Percentiles rank a stretch among this genome's conserved stretches.
phyloP scores from a whole-genome alignment of 1,140 invertebrate species.

The Campoletis sonorensis region DNA sequence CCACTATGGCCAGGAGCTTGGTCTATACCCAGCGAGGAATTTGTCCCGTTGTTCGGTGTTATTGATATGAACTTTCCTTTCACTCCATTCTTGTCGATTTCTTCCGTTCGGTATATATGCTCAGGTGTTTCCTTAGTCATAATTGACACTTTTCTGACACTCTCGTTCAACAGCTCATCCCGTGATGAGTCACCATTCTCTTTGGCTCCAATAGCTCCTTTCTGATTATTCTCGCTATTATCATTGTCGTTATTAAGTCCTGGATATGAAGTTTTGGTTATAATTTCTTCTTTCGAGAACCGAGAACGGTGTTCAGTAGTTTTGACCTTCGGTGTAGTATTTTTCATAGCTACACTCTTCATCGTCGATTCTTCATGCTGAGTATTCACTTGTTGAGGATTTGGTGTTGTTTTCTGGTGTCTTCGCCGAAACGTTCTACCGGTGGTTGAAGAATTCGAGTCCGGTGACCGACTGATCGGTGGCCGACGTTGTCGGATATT shows the following conservation, averaged over 20 bases:
- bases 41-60: conserved; percentile 49
- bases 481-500: conserved; percentile 36
- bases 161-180: conserved; percentile 41
- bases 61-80: conserved; percentile 51
- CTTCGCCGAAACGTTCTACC: not conserved
- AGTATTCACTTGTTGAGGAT: not conserved
- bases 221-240: conserved; percentile 11
- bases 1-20: conserved; percentile 5
- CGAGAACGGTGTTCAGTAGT: conserved; percentile 59
- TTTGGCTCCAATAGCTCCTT: not conserved
- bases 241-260: not conserved
- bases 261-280: conserved; percentile 62
- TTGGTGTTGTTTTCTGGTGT: conserved; percentile 13
- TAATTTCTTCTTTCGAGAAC: conserved; percentile 62
- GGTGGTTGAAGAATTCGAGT: conserved; percentile 22
- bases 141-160: conserved; percentile 56
- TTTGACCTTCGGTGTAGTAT: conserved; percentile 52
- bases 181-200: conserved; percentile 30
- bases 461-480: conserved; percentile 37
- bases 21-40: conserved; percentile 11
- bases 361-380: not conserved
- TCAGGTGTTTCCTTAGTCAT: conserved; percentile 60
- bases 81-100: conserved; percentile 55
- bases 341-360: not conserved
- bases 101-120: conserved; percentile 57